Evolutionary conservation across 2,888 invertebrate species (phyloP), one percentile per base, ranked within the genome.

Genomic region (Perdita meconis): DNA sequence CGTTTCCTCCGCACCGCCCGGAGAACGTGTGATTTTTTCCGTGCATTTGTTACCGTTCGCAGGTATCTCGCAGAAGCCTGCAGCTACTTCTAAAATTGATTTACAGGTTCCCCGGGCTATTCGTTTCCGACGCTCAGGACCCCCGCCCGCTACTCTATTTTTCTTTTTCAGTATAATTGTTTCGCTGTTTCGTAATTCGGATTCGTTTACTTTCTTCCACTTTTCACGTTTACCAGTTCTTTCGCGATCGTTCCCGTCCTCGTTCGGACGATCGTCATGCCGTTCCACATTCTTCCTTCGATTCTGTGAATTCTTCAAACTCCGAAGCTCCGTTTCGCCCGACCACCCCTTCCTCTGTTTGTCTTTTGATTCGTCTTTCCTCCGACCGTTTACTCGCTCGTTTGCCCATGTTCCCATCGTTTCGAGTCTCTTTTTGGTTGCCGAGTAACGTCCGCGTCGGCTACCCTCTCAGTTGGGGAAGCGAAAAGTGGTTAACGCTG

Each of bases 11-110:
- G 2, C 6, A 19, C 19, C 13, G 22, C 55, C 40, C 26, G 53
- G 51, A n/a, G n/a, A 34, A 56, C 61, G 30, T 34, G 16, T 47
- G 47, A 61, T 71, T 74, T 75, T 47, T 60, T 59, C 19, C 16
- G 47, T 57, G 53, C 64, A 24, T 74, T 74, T 73, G 74, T 74
- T 59, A 73, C 44, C 60, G 44, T n/a, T 36, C 16, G n/a, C 44
- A 38, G 57, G 30, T 34, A 13, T 47, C 19, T 19, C 13, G 12
- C 13, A 44, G 19, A 16, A 61, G 22, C 36, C 26, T 38, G 51
- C 12, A 38, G 47, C 42, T 36, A 16, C 30, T 34, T 34, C 16
- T 12, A 1, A 13, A 8, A 22, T 30, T 34, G 34, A n/a, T 34
- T 42, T 56, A 34, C 42, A 44, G 42, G 30, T 24, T 42, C 16